Base-by-base conservation (phyloP, 2,113 vertebrate species). In the Gorsachius goisagi region DNA sequence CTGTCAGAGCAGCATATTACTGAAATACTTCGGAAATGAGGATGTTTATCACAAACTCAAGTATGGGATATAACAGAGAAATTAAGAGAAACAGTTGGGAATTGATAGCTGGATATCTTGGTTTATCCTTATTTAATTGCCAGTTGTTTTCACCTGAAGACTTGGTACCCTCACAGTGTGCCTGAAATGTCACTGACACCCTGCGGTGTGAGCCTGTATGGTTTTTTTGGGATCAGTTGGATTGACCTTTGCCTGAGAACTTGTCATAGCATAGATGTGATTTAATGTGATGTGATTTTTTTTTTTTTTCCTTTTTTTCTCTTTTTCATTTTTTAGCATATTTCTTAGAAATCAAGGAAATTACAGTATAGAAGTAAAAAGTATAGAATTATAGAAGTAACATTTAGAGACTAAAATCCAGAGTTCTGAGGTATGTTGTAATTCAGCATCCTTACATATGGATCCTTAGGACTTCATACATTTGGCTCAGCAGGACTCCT, bases 261-360 rank as follows among this genome's bases (percentile, higher is more conserved):
- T 5, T 3, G 0, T 56, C 11, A 24, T 56, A 37, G 5, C n/a
- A 10, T 73, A 68, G 76, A 56, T 73, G 28, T 72, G 5, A 37
- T 81, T 66, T 80, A 19, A 59, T 20, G 3, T 30, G 9, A 17
- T 62, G 15, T 4, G 19, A 30, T 56, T 64, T 39, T 26, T 9
- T 21, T 11, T 44, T 26, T 44, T 56, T 15, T 24, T 17, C 1
- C 28, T 20, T 44, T 56, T 15, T 24, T 20, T 2, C 28, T 16
- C 28, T n/a, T 41, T 22, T 35, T 21, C 6, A 8, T 12, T 15
- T 8, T 2, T 11, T 9, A 53, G 8, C 1, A 0, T 62, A 7
- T 33, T 74, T 74, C 26, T 39, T 35, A 50, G 26, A 76, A 73
- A 41, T n/a, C 3, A 52, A 27, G 35, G 15, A 52, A 64, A 41